Base-by-base conservation (phyloP, 1,140 invertebrate genomes). In the Rhizoglyphus robini region DNA sequence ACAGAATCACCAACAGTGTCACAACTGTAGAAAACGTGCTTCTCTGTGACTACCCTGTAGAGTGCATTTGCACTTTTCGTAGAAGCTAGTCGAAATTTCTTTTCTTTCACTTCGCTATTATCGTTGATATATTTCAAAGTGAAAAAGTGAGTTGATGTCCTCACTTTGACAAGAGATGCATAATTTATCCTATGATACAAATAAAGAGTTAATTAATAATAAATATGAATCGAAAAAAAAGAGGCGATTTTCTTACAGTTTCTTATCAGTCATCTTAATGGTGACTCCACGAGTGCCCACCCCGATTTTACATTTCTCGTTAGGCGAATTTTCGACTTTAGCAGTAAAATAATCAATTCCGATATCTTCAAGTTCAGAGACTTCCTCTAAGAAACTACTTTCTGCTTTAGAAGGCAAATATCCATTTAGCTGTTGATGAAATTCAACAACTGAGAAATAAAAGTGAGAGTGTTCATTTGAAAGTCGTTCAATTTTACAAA, bases 11-110 rank as follows among this genome's bases (percentile, higher is more conserved):
- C 80, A 1, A 92, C 88, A 0, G 88, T 90, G 74, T 91, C 88
- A 76, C 88, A 91, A 70, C 87, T 88, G 74, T 90, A 92, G 78
- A 92, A 92, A 3, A 88, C 88, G 73, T 91, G 88, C 71, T 88
- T 88, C 75, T 91, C 89, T 0, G 88, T 91, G 60, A 91, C 85
- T n/a, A 87, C 87, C 47, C 88, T 79, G 73, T 91, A 91, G 1
- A 91, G 76, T 36, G 86, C 86, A 20, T 84, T 85, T 8, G 88
- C 88, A 20, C 84, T 82, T 27, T 84, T 82, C 57, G 82, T 83
- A 57, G 86, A 88, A 68, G 86, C 83, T 74, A 90, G 81, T 77
- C 88, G 88, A 66, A 89, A 84, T 71, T 87, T 83, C 47, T 89
- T 76, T 29, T 83, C 79, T 15, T 83, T 68, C 5, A 64, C 66